Evolutionary conservation across 2,888 invertebrate species (phyloP), one percentile per base, ranked within the genome.

Genomic region (Malthinus seriepunctatus): DNA sequence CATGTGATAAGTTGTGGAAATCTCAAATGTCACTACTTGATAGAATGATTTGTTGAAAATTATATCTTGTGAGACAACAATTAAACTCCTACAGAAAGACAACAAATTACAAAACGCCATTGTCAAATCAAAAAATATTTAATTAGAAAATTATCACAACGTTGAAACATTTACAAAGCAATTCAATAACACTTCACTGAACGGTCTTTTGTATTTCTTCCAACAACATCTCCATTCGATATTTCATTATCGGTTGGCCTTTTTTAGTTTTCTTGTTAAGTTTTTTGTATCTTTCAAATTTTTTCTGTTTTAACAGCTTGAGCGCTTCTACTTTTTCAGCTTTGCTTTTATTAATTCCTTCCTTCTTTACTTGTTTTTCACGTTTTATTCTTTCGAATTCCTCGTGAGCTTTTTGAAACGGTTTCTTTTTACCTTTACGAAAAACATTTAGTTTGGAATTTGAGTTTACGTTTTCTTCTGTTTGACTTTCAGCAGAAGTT

Each of bases 161-260:
- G 2, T 5, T 23, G 23, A 3, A 23, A 23, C 23, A 23, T 23
- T 23, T 23, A 23, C 23, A 23, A 23, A 23, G 23, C 23, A 23
- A 23, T 23, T 23, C 23, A 23, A 23, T 5, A 5, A 23, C 23
- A 23, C 23, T 23, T 23, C 23, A 32, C 39, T 23, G 57, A 58
- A 62, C 55, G 66, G 50, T 50, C 3, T 71, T 71, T 75, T 90
- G 86, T 67, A 93, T 90, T 77, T 90, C 88, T 70, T 91, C 88
- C 10, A 92, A 78, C 51, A 95, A 79, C 71, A 91, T 75, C 77
- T 93, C 88, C 72, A 94, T 81, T 66, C 93, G 82, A 51, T 88
- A 88, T 57, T 88, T 90, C 93, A 95, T 93, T 1, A 93, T 79
- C 0, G 94, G 94, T 72, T 95, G 94, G 0, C 94, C 94, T 69